phyloP scores from a whole-genome alignment of 2,797 vertebrate species.

The Ibycter americanus region DNA sequence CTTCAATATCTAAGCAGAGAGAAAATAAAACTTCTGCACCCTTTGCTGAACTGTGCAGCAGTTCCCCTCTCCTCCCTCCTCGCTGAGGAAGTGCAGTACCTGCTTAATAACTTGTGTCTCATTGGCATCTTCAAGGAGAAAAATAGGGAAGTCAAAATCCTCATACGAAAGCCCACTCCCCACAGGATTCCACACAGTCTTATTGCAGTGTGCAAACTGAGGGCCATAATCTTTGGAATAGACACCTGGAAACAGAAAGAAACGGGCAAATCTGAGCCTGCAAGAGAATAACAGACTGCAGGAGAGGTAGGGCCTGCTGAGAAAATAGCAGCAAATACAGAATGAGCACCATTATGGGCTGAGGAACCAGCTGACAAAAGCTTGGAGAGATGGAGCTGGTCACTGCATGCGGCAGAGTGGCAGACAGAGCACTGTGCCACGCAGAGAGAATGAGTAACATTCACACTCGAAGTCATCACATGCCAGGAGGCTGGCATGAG shows the following conservation, averaged over 20 bases:
- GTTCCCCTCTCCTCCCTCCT: neutral
- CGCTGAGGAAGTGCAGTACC: constrained; percentile 58
- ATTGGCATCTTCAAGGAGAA: constrained; percentile 89
- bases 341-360: neutral
- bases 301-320: neutral
- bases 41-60: neutral
- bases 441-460: neutral
- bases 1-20: neutral
- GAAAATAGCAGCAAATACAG: neutral
- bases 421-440: neutral
- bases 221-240: constrained; percentile 84
- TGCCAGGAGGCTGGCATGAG: neutral
- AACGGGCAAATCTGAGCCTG: neutral
- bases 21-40: neutral
- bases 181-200: constrained; percentile 82
- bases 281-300: neutral
- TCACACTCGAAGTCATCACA: neutral
- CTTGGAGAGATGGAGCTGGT: neutral
- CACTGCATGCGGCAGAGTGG: neutral
- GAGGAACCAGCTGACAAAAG: neutral
- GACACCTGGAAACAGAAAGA: constrained; percentile 76
- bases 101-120: constrained; percentile 88
- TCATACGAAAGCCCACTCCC: constrained; percentile 88
- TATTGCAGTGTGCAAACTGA: constrained; percentile 82
- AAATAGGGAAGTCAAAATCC: constrained; percentile 92